Conservation (phyloP, 2,888 invertebrate species). For the Lepidocyrtoides sp. region DNA sequence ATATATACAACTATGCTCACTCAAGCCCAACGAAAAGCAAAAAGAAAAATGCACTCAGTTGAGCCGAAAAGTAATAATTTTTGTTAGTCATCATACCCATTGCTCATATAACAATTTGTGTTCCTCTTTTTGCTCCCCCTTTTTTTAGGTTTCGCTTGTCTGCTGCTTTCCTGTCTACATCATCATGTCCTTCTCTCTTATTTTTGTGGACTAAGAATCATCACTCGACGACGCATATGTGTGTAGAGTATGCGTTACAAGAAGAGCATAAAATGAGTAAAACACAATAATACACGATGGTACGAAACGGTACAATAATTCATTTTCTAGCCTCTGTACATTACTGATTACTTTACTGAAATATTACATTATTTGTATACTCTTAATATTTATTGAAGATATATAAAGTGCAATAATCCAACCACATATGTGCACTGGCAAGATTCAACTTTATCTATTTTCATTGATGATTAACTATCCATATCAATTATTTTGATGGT, state of each 20-base stretch:
- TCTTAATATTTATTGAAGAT: not conserved
- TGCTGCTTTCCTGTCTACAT: slow-evolving; percentile 61
- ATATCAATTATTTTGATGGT: not conserved
- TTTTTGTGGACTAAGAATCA: slow-evolving; percentile 27
- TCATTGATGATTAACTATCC: slow-evolving; percentile 22
- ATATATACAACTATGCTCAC: slow-evolving; percentile 10
- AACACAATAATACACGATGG: not conserved
- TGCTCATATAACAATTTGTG: slow-evolving; percentile 72
- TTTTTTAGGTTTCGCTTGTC: slow-evolving; percentile 67
- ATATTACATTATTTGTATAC: too few relatives aligned
- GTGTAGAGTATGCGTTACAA: not conserved
- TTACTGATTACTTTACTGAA: slow-evolving; percentile 3
- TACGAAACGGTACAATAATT: not conserved
- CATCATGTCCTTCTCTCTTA: slow-evolving; percentile 48
- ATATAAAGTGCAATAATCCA: not conserved
- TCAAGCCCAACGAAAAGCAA: slow-evolving; percentile 56
- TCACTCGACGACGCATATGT: not conserved
- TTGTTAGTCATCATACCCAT: slow-evolving; percentile 80
- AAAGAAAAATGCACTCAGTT: slow-evolving; percentile 59
- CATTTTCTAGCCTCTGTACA: not conserved
- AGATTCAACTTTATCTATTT: slow-evolving; percentile 14
- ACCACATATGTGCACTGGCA: not conserved
- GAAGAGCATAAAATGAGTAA: not conserved
- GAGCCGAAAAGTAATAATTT: slow-evolving; percentile 79
- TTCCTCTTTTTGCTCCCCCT: slow-evolving; percentile 60